phyloP scores from a whole-genome alignment of 2,888 invertebrate species.

The Schizaphis graminum region DNA sequence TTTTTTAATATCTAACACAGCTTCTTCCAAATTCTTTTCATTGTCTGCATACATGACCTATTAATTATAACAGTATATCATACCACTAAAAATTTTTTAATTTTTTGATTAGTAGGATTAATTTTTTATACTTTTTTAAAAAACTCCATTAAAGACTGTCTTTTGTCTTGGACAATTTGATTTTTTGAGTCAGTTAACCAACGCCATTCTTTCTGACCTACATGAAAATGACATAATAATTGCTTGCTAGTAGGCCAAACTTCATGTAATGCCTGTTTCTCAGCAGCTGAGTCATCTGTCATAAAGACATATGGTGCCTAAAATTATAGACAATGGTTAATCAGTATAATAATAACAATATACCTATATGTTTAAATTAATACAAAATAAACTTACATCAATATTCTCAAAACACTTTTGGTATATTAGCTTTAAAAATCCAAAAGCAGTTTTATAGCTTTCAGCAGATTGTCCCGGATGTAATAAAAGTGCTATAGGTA shows the following conservation, averaged over 20 bases:
- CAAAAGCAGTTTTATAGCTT: constrained; percentile 34
- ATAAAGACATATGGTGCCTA: constrained; percentile 25
- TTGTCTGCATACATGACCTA: constrained; percentile 37
- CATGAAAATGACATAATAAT: constrained; percentile 35
- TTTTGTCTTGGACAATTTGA: neutral
- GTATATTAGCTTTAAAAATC: constrained; percentile 27
- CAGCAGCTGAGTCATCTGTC: constrained; percentile 33
- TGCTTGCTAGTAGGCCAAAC: constrained; percentile 31
- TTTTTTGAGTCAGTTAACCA: constrained; percentile 39
- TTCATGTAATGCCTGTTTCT: constrained; percentile 42
- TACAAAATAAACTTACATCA: constrained; percentile 19
- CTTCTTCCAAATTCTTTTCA: constrained; percentile 38
- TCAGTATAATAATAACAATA: neutral
- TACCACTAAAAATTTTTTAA: too few relatives aligned
- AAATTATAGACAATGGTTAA: neutral
- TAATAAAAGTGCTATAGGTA: constrained; percentile 37
- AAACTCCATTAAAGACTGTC: neutral
- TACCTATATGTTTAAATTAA: neutral
- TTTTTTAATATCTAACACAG: constrained; percentile 10
- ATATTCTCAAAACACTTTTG: constrained; percentile 24
- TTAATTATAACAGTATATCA: neutral
- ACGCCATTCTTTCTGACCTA: constrained; percentile 44
- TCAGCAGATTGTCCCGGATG: constrained; percentile 24
- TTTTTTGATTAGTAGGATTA: neutral
- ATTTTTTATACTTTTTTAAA: neutral